Evolutionary conservation across 2,888 invertebrate genomes (phyloP), one percentile per base, ranked within the genome.

Genomic region (Cepaea hortensis): DNA sequence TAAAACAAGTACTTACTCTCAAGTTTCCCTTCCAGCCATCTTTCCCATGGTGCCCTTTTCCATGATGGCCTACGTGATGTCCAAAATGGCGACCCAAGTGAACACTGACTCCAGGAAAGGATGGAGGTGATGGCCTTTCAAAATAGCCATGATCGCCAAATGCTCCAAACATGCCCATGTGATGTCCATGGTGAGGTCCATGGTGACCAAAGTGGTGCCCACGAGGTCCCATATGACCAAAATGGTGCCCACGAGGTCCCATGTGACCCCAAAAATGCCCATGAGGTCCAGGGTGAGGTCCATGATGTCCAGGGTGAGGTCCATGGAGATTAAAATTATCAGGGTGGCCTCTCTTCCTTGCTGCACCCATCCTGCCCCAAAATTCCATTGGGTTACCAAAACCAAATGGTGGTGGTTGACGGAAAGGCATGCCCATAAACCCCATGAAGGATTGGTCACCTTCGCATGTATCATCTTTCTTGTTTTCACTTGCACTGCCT

Each of bases 1-100:
- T n/a, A 76, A n/a, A 76, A n/a, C n/a, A 48, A 35, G 20, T n/a
- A 76, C 85, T 85, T 79, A 85, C 85, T 70, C 85, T 85, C 68
- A 85, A 70, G 20, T 70, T 79, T 70, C 65, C 70, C 65, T 85
- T 85, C 85, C 85, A 85, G 9, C 70, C 50, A 48, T 76, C 23
- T 76, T 77, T 77, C 35, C 50, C 70, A 55, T 77, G 75, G 11
- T 79, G 50, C 13, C n/a, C 18, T 50, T 76, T 46, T 6, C 62
- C 46, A 70, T 68, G 70, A 20, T 46, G 72, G 18, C 81, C 81
- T 6, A 68, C 9, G 18, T 76, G 76, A 46, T 68, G 65, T 18
- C 46, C 35, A 65, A 55, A 75, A n/a, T 62, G 65, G 55, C 76
- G 84, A 9, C n/a, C 48, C 48, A 61, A 73, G 48, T 48, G 46